A percentile compares a stretch with the other conserved stretches of the same genome.
Conservation (phyloP, 2,113 vertebrate species). For the Erythrolamprus reginae region DNA sequence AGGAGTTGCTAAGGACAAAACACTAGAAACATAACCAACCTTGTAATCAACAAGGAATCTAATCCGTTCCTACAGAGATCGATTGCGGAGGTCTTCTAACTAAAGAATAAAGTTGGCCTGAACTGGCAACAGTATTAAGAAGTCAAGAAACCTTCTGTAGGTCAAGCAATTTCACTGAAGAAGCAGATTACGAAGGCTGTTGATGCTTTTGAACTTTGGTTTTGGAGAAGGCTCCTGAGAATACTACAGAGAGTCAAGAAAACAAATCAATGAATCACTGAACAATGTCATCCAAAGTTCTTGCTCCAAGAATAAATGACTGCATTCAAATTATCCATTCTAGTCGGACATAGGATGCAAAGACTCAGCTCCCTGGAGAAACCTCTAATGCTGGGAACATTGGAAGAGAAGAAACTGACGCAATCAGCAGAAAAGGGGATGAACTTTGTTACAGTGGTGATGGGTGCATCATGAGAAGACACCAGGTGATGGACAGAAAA, state of each 20-base stretch:
- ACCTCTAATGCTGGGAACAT: not conserved
- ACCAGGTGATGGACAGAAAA: not conserved
- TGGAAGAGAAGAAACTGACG: not conserved
- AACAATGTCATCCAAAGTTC: not conserved
- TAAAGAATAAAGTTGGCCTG: not conserved
- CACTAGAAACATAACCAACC: not conserved
- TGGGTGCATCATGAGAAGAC: not conserved
- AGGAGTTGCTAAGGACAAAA: not conserved
- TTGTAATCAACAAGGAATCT: not conserved
- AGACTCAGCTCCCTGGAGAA: not conserved
- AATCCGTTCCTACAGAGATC: not conserved
- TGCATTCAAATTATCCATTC: not conserved
- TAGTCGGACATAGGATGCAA: not conserved
- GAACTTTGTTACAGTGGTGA: not conserved
- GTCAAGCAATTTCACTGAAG: not conserved
- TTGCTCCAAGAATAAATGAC: not conserved
- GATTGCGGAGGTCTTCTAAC: not conserved
- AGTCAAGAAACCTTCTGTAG: not conserved
- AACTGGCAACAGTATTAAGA: not conserved
- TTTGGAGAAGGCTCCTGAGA: not conserved
- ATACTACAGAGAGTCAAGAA: not conserved
- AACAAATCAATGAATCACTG: not conserved
- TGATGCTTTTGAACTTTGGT: not conserved
- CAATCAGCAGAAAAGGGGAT: not conserved
- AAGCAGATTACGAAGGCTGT: not conserved